Base-by-base conservation (phyloP, 2,113 vertebrate species). In the Grus americana region DNA sequence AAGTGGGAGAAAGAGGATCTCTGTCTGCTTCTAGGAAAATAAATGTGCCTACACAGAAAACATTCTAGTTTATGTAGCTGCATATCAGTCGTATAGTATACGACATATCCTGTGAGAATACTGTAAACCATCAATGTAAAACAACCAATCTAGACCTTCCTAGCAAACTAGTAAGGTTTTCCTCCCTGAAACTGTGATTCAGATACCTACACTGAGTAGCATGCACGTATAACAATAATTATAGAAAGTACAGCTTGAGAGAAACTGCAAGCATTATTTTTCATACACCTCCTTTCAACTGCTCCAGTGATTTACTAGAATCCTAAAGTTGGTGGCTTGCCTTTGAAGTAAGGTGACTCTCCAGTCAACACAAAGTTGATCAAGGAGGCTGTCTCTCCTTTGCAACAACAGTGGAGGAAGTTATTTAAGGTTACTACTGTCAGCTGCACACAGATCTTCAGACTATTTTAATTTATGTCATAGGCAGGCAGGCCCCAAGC, bases 341-440 rank as follows among this genome's bases (percentile, higher is more conserved):
- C 72, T 96, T 88, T 96, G 95, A 96, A 94, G 93, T 79, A 80
- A 92, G 75, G 82, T 74, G 75, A 55, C 82, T 96, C 71, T 82
- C 34, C 21, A 93, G 65, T 86, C 79, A 93, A 79, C 72, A 90
- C 50, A 80, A 66, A 86, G 20, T 27, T 92, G 88, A 93, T 86
- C 76, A 93, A 96, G 92, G 88, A 88, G 57, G 30, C 34, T 42
- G 15, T 38, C 55, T 93, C 49, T 92, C 50, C 88, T 88, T 83
- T 92, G 50, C 93, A 95, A 44, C 71, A 95, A 70, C 72, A 88
- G 63, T 52, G n/a, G 34, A 94, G 71, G 71, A 94, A 94, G 70
- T 88, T 96, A 93, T 96, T 96, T 94, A 94, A 92, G 59, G 79
- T 86, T 91, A 66, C 79, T 88, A 88, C 76, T 88, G 54, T 92